Evolutionary conservation across 2,888 invertebrate species (phyloP).

Genomic region (Drosophila koepferae): DNA sequence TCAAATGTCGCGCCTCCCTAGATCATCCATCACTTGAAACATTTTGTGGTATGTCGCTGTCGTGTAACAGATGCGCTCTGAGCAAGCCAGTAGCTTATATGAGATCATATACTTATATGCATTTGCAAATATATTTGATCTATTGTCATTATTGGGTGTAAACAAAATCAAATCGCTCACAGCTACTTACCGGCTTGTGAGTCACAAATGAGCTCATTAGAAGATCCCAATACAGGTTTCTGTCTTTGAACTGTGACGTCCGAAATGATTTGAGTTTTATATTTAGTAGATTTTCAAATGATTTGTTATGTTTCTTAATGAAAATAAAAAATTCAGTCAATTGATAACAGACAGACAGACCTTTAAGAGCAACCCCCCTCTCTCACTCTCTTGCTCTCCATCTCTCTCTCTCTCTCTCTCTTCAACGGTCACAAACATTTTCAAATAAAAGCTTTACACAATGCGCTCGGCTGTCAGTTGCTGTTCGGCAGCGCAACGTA

Average conservation of each 20-base stretch:
- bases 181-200: slow-evolving; percentile 56
- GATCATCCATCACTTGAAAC: slow-evolving; percentile 6
- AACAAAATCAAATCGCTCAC: slow-evolving; percentile 47
- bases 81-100: slow-evolving; percentile 30
- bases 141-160: slow-evolving; percentile 44
- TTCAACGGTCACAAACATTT: slow-evolving; percentile 23
- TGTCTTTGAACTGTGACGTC: slow-evolving; percentile 54
- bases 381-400: neutral
- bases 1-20: slow-evolving; percentile 24
- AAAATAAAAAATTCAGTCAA: slow-evolving; percentile 5
- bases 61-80: slow-evolving; percentile 35
- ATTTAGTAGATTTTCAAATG: slow-evolving; percentile 12
- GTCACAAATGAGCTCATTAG: slow-evolving; percentile 65
- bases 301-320: slow-evolving; percentile 23
- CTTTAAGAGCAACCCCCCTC: neutral
- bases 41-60: slow-evolving; percentile 24
- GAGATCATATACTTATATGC: slow-evolving; percentile 42
- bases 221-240: slow-evolving; percentile 39
- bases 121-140: slow-evolving; percentile 46
- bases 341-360: slow-evolving; percentile 29
- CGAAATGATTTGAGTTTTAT: slow-evolving; percentile 22
- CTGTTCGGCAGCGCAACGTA: slow-evolving; percentile 66
- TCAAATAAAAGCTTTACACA: slow-evolving; percentile 60
- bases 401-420: slow-evolving; percentile 8
- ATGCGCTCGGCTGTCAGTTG: slow-evolving; percentile 55